Conservation (phyloP, 1,140 invertebrate species). For the Centruroides sculpturatus region DNA sequence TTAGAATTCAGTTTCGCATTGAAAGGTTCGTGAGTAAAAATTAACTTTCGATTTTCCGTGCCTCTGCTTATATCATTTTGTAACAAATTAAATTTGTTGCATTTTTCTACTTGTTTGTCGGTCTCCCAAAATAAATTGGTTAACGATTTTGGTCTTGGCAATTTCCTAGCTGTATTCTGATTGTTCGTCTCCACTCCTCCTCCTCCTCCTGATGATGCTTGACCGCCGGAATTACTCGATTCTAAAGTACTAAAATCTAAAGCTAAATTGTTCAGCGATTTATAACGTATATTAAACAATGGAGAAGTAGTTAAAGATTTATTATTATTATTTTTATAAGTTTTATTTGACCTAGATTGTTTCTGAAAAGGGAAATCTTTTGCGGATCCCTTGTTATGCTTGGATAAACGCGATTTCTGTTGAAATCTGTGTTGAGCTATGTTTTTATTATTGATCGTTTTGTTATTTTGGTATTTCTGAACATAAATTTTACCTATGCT, state of each 20-base stretch:
- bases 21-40: no score
- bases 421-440: neutral
- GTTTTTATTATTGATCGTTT: neutral
- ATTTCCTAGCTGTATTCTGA: neutral
- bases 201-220: slow-evolving; percentile 51
- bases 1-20: no score
- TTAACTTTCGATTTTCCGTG: neutral
- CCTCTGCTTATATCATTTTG: neutral
- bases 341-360: neutral
- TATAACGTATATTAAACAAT: slow-evolving; percentile 65
- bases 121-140: slow-evolving; percentile 70
- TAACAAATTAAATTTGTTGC: neutral
- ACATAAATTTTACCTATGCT: neutral
- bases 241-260: slow-evolving; percentile 58
- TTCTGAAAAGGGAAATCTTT: no score
- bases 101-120: neutral
- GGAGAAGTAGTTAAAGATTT: slow-evolving; percentile 45
- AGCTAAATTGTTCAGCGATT: slow-evolving; percentile 55
- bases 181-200: neutral
- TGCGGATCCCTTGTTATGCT: neutral
- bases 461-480: neutral
- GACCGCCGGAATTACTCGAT: slow-evolving; percentile 72
- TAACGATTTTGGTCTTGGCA: slow-evolving; percentile 50
- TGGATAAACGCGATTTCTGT: neutral
- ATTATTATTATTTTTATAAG: neutral